Percentiles rank a stretch among this genome's conserved stretches.
Conservation (phyloP, 1,140 invertebrate species). For the Tetragonula clypearis region DNA sequence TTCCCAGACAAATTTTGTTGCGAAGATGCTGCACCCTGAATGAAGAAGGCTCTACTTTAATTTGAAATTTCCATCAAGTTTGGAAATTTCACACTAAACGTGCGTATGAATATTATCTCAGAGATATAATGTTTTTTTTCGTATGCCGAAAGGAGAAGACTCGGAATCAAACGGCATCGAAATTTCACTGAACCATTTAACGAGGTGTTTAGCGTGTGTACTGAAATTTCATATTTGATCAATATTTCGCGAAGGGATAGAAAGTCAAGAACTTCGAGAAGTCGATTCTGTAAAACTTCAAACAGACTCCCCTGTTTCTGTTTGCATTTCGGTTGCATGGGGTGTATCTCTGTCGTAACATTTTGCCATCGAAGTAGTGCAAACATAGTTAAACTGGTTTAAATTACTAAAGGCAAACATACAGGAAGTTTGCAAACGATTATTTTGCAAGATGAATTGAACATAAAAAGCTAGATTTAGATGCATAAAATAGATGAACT, state of each 20-base stretch:
- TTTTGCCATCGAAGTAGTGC: no score
- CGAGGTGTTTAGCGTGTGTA: background rate
- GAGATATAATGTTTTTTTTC: background rate
- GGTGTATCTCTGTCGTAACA: no score
- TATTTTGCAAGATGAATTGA: no score
- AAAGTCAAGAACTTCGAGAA: background rate
- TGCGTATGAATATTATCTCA: no score
- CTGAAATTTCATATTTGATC: background rate
- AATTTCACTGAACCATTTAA: background rate
- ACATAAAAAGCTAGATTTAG: no score
- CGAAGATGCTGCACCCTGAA: no score
- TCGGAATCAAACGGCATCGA: background rate
- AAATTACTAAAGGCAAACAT: no score
- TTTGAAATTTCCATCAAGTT: background rate
- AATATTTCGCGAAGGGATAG: background rate
- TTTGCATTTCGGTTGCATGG: background rate
- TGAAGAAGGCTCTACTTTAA: background rate
- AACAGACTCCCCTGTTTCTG: background rate
- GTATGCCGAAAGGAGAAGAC: background rate
- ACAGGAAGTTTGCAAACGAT: no score
- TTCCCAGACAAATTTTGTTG: background rate
- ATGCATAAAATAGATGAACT: no score
- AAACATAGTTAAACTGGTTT: no score
- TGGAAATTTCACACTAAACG: no score
- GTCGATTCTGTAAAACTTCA: background rate